Base-by-base conservation (phyloP, 2,113 vertebrate genomes). In the Pseudorectes ferrugineus region DNA sequence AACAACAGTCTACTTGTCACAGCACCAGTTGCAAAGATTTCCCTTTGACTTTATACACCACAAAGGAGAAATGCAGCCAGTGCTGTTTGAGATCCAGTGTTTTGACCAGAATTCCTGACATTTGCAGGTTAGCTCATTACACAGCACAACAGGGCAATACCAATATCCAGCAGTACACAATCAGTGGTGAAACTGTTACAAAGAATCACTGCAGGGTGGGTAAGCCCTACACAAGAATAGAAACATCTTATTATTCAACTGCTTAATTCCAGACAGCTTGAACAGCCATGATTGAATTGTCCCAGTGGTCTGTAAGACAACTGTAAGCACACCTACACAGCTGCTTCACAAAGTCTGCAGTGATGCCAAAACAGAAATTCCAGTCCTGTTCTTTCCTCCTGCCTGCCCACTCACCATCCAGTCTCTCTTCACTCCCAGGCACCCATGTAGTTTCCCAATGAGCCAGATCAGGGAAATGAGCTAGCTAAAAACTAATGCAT, bases 361-460 rank as follows among this genome's bases (percentile, higher is more conserved):
- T 24, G 38, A 33, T 3, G 2, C 11, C 14, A 11, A 49, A 89
- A 71, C 2, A 6, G 9, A 11, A 70, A 88, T 43, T 49, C 43
- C 35, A 48, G 49, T 35, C 14, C 29, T 42, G 43, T 54, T 62
- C 46, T 35, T 54, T 54, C 25, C n/a, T 74, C 29, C 58, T 48
- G 58, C 51, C 14, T 46, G 31, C 14, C 6, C 12, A 14, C 3
- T 24, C 9, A 2, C 21, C 14, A 23, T 55, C 20, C 29, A 42
- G 58, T 23, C 54, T 76, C n/a, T 26, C 36, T 26, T 36, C 59
- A 10, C 4, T 12, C 58, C 36, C 62, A 86, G 49, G 24, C 36
- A 65, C 24, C 7, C n/a, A 24, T 1, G 0, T 1, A n/a, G 42
- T 1, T 77, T 67, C 19, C 22, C 70, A 52, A 25, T 14, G n/a